Evolutionary conservation across 2,797 vertebrate species (phyloP).

Genomic region (Discoglossus pictus): DNA sequence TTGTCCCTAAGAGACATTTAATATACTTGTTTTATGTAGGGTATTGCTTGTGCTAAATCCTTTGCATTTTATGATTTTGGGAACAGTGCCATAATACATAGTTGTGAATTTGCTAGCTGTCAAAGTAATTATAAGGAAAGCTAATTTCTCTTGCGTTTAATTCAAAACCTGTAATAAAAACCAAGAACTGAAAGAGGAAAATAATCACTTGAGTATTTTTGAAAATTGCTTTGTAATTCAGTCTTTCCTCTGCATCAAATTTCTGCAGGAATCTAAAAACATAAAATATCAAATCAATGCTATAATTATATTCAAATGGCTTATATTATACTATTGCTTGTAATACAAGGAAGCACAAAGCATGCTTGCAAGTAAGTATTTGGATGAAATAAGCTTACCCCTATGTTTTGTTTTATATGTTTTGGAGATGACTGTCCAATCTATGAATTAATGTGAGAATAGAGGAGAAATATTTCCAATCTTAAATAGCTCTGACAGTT

Average conservation of each 20-base stretch:
- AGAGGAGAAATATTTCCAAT: no score
- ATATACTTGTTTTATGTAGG: no score
- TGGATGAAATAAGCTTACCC: no score
- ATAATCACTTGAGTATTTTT: constrained; percentile 42
- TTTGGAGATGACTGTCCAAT: no score
- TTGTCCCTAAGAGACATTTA: no score
- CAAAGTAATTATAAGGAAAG: constrained; percentile 41
- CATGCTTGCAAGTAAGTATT: no score
- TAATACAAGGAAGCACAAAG: no score
- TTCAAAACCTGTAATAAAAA: constrained; percentile 43
- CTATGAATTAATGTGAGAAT: no score
- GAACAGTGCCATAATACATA: constrained; percentile 31
- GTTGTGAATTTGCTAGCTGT: constrained; percentile 38
- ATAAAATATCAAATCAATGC: constrained; percentile 27
- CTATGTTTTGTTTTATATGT: no score
- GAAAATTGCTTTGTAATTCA: constrained; percentile 39
- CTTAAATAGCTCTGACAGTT: no score
- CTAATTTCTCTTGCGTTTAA: constrained; percentile 34
- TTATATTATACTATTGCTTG: not conserved
- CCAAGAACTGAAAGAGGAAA: constrained; percentile 24
- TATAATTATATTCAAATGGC: constrained; percentile 29
- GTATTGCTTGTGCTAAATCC: constrained; percentile 1
- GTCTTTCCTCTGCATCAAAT: constrained; percentile 32
- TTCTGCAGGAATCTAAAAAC: constrained; percentile 30
- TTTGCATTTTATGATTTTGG: constrained; percentile 23